Evolutionary conservation across 2,797 vertebrate species (phyloP), one percentile per base, ranked within the genome.

Genomic region (Syngnathus rostellatus): DNA sequence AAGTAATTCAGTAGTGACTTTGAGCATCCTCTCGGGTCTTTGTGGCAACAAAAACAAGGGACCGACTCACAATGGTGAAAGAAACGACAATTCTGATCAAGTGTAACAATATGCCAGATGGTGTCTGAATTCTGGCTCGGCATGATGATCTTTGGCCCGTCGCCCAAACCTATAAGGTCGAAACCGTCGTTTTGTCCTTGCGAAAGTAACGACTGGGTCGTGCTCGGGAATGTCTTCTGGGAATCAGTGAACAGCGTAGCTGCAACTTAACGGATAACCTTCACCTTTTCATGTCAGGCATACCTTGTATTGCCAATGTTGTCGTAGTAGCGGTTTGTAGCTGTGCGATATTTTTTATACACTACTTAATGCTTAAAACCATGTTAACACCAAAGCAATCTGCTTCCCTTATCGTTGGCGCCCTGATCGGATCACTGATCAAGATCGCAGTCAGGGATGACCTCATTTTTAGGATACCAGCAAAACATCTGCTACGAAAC

Each of bases 141-240:
- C 40, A 41, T 43, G 40, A 10, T 62, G 21, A 62, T 62, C 40
- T 62, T 45, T 45, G 40, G 39, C 60, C 21, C 21, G 12, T 43
- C 25, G 59, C 59, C 39, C 59, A 61, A n/a, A 43, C 10, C 12
- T 21, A 14, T 41, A 41, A 43, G 59, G 59, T 61, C 41, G 39
- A 61, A 61, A 61, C 39, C 12, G n/a, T 21, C 40, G n/a, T 62
- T 43, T 62, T 62, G 60, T 62, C 60, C 39, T 62, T 60, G 58
- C 11, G 10, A 8, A 23, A 43, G n/a, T 14, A 43, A 62, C 40
- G 45, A 43, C 60, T 23, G 60, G 21, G 11, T 43, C 40, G 3
- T 2, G 38, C 60, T 23, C 1, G 38, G 58, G 19, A 11, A 62
- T 8, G 60, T 62, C 40, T 43, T 6, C 40, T 62, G 40, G 40